phyloP scores from a whole-genome alignment of 2,113 vertebrate species.

The Rhodinocichla rosea region DNA sequence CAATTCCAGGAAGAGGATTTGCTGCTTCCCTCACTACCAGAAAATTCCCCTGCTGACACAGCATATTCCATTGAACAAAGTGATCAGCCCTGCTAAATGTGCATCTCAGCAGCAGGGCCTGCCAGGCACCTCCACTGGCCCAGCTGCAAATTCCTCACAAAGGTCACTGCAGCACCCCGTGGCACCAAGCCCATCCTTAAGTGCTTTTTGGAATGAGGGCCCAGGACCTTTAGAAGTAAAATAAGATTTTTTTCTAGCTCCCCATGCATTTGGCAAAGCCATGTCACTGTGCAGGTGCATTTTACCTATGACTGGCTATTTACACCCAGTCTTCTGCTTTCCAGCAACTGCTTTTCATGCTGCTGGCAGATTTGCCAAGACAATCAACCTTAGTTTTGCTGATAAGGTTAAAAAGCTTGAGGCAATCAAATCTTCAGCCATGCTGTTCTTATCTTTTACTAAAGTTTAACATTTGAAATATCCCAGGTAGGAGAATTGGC shows the following conservation, averaged over 20 bases:
- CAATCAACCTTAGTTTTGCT: conserved; percentile 48
- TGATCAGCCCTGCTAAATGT: not conserved
- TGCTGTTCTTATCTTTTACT: conserved; percentile 2
- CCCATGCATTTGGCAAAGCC: not conserved
- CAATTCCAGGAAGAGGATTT: not conserved
- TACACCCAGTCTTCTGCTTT: conserved; percentile 45
- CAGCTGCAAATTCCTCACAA: not conserved
- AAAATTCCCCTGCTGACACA: not conserved
- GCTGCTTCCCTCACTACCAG: not conserved
- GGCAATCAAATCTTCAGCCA: conserved; percentile 44
- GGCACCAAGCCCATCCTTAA: not conserved
- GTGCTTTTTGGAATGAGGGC: conserved; percentile 17
- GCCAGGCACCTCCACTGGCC: not conserved
- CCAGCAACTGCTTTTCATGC: conserved; percentile 22
- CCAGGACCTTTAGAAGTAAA: not conserved
- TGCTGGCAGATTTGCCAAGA: conserved; percentile 43
- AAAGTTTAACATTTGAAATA: conserved; percentile 43
- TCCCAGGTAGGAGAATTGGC: conserved; percentile 1
- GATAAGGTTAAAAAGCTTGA: conserved; percentile 68
- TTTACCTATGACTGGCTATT: conserved; percentile 24
- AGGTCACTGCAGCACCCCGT: not conserved
- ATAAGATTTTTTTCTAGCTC: not conserved
- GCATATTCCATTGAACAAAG: not conserved
- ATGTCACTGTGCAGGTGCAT: not conserved
- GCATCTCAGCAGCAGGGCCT: not conserved